Evolutionary conservation across 1,140 invertebrate genomes (phyloP).

Genomic region (Diachasma alloeum): DNA sequence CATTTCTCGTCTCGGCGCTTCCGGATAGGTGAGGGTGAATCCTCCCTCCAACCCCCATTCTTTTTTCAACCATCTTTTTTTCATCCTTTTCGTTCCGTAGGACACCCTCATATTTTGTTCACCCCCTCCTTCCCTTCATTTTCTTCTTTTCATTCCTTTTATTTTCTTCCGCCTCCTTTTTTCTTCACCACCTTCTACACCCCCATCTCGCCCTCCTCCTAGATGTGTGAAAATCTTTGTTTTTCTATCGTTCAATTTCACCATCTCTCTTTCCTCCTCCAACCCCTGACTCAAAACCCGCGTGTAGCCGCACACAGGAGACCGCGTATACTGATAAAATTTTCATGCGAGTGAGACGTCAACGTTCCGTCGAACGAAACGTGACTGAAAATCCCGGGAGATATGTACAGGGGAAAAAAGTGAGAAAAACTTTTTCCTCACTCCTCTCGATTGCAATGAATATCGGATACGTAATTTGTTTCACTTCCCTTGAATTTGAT

Average conservation of each 20-base stretch:
- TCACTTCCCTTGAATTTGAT: not conserved
- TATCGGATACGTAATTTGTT: not conserved
- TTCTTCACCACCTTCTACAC: too few relatives aligned
- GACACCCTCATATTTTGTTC: slow-evolving; percentile 19
- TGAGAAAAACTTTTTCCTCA: not conserved
- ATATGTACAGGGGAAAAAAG: not conserved
- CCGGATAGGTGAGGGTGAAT: not conserved
- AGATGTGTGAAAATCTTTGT: not conserved
- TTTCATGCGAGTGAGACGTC: slow-evolving; percentile 11
- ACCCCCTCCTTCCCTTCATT: slow-evolving; percentile 34
- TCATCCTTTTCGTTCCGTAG: not conserved
- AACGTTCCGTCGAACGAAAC: slow-evolving; percentile 8
- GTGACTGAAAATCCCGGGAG: slow-evolving; percentile 2
- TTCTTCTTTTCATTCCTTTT: slow-evolving; percentile 15
- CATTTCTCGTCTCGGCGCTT: not conserved
- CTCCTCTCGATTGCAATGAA: slow-evolving; percentile 2
- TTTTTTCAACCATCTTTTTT: not conserved
- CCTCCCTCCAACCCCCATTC: not conserved
- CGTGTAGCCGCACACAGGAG: not conserved
- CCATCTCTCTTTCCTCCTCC: slow-evolving; percentile 2
- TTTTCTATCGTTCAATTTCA: slow-evolving; percentile 23
- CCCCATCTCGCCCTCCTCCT: not conserved
- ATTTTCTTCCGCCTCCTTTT: slow-evolving; percentile 3
- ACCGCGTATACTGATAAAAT: not conserved
- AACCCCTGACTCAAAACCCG: not conserved